Evolutionary conservation across 2,888 invertebrate genomes (phyloP), one percentile per base, ranked within the genome.

Genomic region (Cynaeus angustus): DNA sequence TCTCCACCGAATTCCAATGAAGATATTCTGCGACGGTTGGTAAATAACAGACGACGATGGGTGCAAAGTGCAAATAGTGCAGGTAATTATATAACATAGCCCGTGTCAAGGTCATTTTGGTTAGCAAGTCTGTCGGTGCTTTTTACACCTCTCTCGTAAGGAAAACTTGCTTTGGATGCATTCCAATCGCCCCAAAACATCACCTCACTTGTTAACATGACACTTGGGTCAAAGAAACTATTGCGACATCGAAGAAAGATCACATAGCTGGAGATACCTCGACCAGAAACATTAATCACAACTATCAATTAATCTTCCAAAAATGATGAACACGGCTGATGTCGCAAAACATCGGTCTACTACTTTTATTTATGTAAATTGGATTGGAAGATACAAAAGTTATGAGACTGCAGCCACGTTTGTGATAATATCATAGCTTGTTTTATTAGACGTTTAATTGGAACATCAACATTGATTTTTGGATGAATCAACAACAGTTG

Each of bases 91-190:
- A 46, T 68, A 68, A 68, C 66, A 37, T 37, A 38, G 38, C 26
- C 62, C 45, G 43, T 74, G 76, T 76, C 77, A 77, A 76, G 76
- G 77, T 62, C 74, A 43, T 48, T 72, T 76, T 72, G 50, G 65
- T 77, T 77, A 77, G 71, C 77, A 71, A 59, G 75, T 77, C 76
- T 73, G 71, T 73, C 73, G 66, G 74, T 74, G 75, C 77, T 77
- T 76, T 77, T 77, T 76, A 77, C 75, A 77, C 77, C 75, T 75
- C 58, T 65, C 43, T 52, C 50, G 14, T 21, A 21, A 53, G 37
- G 12, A 41, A 64, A 30, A 50, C 30, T 64, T 53, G 26, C 55
- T 56, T 66, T 48, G 48, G 46, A 55, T 45, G 48, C 66, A 55
- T 53, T 65, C 46, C 56, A 56, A 66, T 56, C 26, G 16, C 10